Evolutionary conservation across 2,888 invertebrate genomes (phyloP).

Genomic region (Xylocampa areola): DNA sequence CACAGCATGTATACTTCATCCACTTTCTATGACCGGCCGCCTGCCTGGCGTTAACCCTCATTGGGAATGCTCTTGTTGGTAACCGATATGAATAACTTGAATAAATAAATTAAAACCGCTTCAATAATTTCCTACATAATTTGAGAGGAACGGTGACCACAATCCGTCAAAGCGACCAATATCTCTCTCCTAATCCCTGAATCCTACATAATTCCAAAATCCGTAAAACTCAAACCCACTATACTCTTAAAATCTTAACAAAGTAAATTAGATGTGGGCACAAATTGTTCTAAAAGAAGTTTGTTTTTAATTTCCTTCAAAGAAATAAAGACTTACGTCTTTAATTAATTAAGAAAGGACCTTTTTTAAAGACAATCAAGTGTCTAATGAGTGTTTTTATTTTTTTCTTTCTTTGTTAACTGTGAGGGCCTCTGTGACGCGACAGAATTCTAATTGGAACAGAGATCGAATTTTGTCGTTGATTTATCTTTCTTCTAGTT

Average conservation of each 20-base stretch:
- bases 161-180: neutral
- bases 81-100: too few species aligned
- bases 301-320: slow-evolving; percentile 68
- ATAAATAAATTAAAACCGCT: too few species aligned
- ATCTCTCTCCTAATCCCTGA: neutral
- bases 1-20: too few species aligned
- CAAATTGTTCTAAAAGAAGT: slow-evolving; percentile 55
- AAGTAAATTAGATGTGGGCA: slow-evolving; percentile 25
- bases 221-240: slow-evolving; percentile 34
- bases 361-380: slow-evolving; percentile 70
- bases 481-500: slow-evolving; percentile 28
- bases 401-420: slow-evolving; percentile 56
- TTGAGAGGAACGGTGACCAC: neutral
- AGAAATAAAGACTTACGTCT: slow-evolving; percentile 71
- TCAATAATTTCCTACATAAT: too few species aligned
- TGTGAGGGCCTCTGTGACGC: slow-evolving; percentile 48
- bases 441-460: slow-evolving; percentile 64
- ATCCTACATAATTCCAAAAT: slow-evolving; percentile 12
- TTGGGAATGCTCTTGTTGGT: too few species aligned
- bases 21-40: too few species aligned
- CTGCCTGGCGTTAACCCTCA: too few species aligned
- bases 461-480: slow-evolving; percentile 53
- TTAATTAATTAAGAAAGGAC: slow-evolving; percentile 74
- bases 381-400: slow-evolving; percentile 71
- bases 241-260: slow-evolving; percentile 57